Evolutionary conservation across 2,888 invertebrate genomes (phyloP).

Genomic region (Stictocephala bisonia): DNA sequence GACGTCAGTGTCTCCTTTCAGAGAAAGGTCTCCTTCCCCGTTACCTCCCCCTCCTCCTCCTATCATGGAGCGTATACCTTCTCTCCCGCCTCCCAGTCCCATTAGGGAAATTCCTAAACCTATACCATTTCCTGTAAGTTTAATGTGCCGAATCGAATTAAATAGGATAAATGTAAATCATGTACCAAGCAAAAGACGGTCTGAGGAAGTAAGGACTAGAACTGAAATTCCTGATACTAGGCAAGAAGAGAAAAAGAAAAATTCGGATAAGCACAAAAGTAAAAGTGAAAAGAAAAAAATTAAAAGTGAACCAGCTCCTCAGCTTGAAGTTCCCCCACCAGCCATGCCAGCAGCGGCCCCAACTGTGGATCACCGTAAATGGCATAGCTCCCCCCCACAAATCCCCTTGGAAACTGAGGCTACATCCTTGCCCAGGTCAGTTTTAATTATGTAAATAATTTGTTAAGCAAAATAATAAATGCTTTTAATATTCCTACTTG

Average conservation of each 20-base stretch:
- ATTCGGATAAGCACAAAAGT: slow-evolving; percentile 51
- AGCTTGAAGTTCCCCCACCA: slow-evolving; percentile 1
- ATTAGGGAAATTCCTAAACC: slow-evolving; percentile 27
- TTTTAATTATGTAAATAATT: no score
- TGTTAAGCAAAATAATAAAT: no score
- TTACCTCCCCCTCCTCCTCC: slow-evolving; percentile 50
- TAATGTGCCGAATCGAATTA: slow-evolving; percentile 66
- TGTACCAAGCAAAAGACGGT: slow-evolving; percentile 63
- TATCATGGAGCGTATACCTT: slow-evolving; percentile 48
- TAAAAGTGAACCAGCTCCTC: slow-evolving; percentile 45
- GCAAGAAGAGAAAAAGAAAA: slow-evolving; percentile 60
- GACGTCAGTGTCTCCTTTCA: slow-evolving; percentile 60
- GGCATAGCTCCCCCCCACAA: slow-evolving; percentile 17
- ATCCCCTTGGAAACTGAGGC: slow-evolving; percentile 35
- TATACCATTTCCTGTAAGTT: slow-evolving; percentile 52
- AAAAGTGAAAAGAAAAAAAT: slow-evolving; percentile 52
- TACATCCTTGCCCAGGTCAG: slow-evolving; percentile 34
- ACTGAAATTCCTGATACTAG: slow-evolving; percentile 67
- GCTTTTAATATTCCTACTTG: no score
- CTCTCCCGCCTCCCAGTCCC: slow-evolving; percentile 61
- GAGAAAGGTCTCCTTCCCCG: slow-evolving; percentile 49
- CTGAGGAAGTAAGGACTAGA: slow-evolving; percentile 67
- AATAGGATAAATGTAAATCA: slow-evolving; percentile 63
- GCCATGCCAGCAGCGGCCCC: neutral
- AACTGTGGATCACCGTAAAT: slow-evolving; percentile 27